These are phyloP conservation scores for Alethe castanea DNA, from an alignment of 2,113 vertebrate genomes.

Conservation along the genomic window DNA sequence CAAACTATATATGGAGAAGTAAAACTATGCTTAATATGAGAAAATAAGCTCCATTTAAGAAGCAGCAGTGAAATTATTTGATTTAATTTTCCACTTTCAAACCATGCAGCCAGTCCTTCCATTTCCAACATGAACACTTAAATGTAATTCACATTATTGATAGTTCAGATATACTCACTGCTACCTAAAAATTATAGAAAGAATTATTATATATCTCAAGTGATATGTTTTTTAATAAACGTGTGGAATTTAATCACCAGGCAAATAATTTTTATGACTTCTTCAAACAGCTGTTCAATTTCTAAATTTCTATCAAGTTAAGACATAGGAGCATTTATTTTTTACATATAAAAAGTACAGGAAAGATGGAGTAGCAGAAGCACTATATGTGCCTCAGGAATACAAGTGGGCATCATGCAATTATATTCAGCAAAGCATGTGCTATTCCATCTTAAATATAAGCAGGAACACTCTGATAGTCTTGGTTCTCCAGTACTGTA, in stretches of 20 bases:
- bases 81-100: conserved; percentile 30
- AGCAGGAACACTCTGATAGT: neutral
- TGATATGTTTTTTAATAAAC: neutral
- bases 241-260: neutral
- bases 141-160: neutral
- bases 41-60: neutral
- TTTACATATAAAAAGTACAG: neutral
- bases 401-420: neutral
- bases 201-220: neutral
- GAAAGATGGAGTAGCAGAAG: neutral
- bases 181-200: neutral
- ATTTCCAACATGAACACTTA: neutral
- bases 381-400: neutral
- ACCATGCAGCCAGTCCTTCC: neutral
- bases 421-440: neutral
- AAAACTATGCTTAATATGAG: neutral
- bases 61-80: neutral
- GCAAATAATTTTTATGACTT: neutral
- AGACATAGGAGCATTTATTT: neutral
- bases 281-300: neutral
- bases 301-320: neutral
- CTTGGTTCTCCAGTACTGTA: neutral
- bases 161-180: neutral
- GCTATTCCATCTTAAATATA: neutral
- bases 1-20: conserved; percentile 8